Evolutionary conservation across 2,888 invertebrate species (phyloP).

Genomic region (Protophormia terraenovae): DNA sequence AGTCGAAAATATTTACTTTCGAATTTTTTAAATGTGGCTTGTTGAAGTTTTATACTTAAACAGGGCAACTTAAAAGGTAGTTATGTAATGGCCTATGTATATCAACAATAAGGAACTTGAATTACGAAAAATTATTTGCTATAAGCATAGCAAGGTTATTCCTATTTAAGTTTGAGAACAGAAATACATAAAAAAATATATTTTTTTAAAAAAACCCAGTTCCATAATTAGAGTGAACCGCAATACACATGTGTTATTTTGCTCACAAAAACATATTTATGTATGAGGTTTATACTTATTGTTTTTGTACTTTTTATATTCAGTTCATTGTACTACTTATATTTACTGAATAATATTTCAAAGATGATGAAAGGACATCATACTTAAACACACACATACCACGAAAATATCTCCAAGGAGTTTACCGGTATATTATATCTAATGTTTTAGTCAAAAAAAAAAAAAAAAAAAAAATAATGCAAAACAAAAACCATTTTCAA

Average conservation of each 20-base stretch:
- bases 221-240: neutral
- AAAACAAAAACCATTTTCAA: neutral
- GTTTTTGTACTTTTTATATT: constrained; percentile 11
- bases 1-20: too few relatives aligned
- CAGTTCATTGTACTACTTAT: constrained; percentile 39
- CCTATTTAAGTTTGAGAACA: too few relatives aligned
- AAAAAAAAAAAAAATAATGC: neutral
- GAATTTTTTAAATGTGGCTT: too few relatives aligned
- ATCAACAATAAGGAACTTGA: too few relatives aligned
- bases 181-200: too few relatives aligned
- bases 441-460: neutral
- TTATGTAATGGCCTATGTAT: too few relatives aligned
- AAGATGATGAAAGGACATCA: constrained; percentile 46
- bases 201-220: too few relatives aligned
- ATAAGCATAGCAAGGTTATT: too few relatives aligned
- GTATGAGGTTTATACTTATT: neutral
- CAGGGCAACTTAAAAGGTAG: too few relatives aligned
- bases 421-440: neutral
- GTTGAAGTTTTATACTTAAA: too few relatives aligned
- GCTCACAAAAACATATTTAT: neutral
- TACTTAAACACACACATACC: constrained; percentile 2
- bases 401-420: constrained; percentile 34
- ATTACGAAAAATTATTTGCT: too few relatives aligned
- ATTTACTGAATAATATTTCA: constrained; percentile 23
- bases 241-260: neutral